Evolutionary conservation across 1,140 invertebrate genomes (phyloP).

Genomic region (Prorops nasuta): DNA sequence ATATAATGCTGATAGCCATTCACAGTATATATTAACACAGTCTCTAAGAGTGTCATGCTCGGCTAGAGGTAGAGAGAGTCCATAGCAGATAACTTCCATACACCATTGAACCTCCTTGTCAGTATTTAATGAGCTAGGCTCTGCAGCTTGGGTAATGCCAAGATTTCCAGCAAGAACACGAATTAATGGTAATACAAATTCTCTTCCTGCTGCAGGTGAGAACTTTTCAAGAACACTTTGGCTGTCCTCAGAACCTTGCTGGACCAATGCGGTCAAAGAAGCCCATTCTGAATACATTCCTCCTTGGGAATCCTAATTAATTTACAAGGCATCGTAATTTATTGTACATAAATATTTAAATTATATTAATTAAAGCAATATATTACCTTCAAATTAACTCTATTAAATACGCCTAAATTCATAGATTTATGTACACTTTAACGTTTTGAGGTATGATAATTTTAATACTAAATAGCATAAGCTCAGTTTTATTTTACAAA

Average conservation of each 20-base stretch:
- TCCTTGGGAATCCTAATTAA: conserved; percentile 52
- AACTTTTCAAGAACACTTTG: conserved; percentile 87
- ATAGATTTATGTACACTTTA: conserved; percentile 57
- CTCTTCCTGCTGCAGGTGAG: conserved; percentile 70
- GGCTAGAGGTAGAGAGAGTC: conserved; percentile 81
- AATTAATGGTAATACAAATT: conserved; percentile 82
- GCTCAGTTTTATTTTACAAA: background rate
- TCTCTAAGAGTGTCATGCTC: conserved; percentile 94
- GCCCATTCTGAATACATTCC: conserved; percentile 87
- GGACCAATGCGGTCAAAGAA: conserved; percentile 69
- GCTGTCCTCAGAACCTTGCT: conserved; percentile 65
- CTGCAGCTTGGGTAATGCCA: conserved; percentile 73
- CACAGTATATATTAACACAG: conserved; percentile 95
- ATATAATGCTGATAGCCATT: conserved; percentile 89
- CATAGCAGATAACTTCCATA: conserved; percentile 92
- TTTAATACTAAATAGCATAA: too few species aligned
- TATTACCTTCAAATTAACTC: conserved; percentile 70
- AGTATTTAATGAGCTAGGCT: conserved; percentile 71
- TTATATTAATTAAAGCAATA: conserved; percentile 13
- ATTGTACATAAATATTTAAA: background rate
- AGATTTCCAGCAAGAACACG: conserved; percentile 76
- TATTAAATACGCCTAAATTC: conserved; percentile 75
- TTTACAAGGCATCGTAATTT: conserved; percentile 1
- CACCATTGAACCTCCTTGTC: conserved; percentile 88
- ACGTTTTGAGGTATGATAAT: background rate